A percentile compares a stretch with the other conserved stretches of the same genome.
phyloP scores from a whole-genome alignment of 2,113 vertebrate genomes.

The Charina bottae region DNA sequence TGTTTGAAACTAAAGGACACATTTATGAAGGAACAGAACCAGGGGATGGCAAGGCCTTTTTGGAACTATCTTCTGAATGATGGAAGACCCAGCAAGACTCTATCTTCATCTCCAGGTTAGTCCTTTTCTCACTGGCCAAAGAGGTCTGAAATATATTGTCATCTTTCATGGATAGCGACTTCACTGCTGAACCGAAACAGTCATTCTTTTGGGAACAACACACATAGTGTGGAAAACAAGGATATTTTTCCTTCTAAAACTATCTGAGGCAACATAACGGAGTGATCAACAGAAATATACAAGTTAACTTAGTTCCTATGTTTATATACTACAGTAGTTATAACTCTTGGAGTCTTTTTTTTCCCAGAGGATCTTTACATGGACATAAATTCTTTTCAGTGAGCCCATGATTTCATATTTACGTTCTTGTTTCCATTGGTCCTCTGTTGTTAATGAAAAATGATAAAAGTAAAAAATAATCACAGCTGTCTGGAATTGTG shows the following conservation, averaged over 20 bases:
- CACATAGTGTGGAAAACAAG: constrained; percentile 99
- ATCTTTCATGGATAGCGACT: constrained; percentile 84
- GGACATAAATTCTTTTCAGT: constrained; percentile 84
- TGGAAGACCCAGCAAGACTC: constrained; percentile 78
- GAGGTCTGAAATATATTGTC: constrained; percentile 78
- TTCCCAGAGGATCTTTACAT: constrained; percentile 81
- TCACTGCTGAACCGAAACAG: constrained; percentile 91
- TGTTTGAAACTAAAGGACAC: constrained; percentile 92
- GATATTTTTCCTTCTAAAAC: constrained; percentile 95
- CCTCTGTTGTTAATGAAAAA: constrained; percentile 97
- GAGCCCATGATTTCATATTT: constrained; percentile 97
- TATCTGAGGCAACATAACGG: constrained; percentile 96
- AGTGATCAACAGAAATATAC: constrained; percentile 99
- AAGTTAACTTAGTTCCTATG: constrained; percentile 99
- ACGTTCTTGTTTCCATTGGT: constrained; percentile 93
- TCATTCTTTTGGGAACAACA: constrained; percentile 97
- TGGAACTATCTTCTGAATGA: constrained; percentile 83
- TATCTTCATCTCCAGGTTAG: constrained; percentile 77
- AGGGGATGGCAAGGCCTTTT: constrained; percentile 88
- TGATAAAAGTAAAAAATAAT: constrained; percentile 94
- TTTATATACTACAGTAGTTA: constrained; percentile 99
- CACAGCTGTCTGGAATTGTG: constrained; percentile 99
- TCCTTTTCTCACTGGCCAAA: constrained; percentile 84
- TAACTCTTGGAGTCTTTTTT: constrained; percentile 98
- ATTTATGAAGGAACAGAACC: constrained; percentile 89